A percentile compares a stretch with the other conserved stretches of the same genome.
Evolutionary conservation across 2,797 vertebrate genomes (phyloP).

Genomic region (Cetoscarus ocellatus): DNA sequence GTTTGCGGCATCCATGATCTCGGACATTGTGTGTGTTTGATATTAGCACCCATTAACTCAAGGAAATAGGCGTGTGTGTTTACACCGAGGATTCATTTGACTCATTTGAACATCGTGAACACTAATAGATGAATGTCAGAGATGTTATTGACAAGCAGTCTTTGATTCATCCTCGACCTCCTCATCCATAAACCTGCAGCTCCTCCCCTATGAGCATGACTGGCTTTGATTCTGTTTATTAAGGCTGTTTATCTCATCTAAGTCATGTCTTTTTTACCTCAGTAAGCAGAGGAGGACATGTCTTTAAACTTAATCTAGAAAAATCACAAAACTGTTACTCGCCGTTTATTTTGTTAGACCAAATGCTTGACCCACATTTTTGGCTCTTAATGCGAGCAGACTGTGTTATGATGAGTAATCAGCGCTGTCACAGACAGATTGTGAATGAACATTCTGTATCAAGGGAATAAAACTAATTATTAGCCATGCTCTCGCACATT

Average conservation of each 20-base stretch:
- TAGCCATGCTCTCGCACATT: not conserved
- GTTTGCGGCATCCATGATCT: not conserved
- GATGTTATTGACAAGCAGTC: conserved; percentile 38
- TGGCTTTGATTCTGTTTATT: conserved; percentile 17
- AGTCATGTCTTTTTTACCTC: conserved; percentile 2
- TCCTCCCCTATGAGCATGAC: conserved; percentile 19
- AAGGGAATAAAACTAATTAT: not conserved
- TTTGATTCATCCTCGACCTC: conserved; percentile 29
- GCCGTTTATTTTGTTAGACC: not conserved
- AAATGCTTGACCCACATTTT: not conserved
- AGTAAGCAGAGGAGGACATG: not conserved
- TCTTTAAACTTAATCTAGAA: not conserved
- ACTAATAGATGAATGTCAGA: conserved; percentile 37
- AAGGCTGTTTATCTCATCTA: conserved; percentile 25
- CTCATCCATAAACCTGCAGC: conserved; percentile 31
- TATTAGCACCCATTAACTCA: conserved; percentile 19
- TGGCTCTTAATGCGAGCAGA: not conserved
- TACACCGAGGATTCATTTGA: conserved; percentile 30
- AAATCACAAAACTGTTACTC: not conserved
- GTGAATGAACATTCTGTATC: not conserved
- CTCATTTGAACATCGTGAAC: conserved; percentile 42
- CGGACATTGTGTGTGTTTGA: conserved; percentile 5
- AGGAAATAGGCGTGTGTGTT: conserved; percentile 2
- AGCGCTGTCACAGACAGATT: not conserved
- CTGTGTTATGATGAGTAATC: conserved; percentile 1